Conservation (phyloP, 2,797 vertebrate species). For the Sebastes taczanowskii region DNA sequence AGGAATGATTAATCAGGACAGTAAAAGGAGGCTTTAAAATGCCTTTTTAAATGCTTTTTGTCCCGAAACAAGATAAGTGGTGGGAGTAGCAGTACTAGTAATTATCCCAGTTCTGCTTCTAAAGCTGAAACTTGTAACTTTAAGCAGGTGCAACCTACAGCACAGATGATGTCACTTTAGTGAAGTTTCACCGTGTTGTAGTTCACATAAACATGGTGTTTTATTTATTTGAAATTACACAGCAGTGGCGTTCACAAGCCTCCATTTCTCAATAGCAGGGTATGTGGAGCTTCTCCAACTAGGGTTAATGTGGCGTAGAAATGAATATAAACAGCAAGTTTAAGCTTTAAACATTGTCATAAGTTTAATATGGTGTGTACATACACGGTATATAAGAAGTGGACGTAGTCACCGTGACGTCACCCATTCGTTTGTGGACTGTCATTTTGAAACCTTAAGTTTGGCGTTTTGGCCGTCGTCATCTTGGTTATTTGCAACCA, state of each 20-base stretch:
- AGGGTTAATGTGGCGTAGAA: background rate
- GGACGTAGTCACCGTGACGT: too few species aligned
- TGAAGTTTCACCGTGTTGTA: background rate
- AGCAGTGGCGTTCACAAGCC: background rate
- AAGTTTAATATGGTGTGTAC: background rate
- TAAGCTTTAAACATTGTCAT: background rate
- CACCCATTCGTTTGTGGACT: too few species aligned
- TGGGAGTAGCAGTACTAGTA: background rate
- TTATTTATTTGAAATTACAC: background rate
- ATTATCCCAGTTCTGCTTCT: background rate
- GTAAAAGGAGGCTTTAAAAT: background rate
- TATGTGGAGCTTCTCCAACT: background rate
- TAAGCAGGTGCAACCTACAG: background rate
- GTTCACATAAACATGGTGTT: background rate
- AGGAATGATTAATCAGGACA: constrained; percentile 2
- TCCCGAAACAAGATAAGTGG: background rate
- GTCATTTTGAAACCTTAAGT: too few species aligned
- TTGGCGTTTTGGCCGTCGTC: too few species aligned
- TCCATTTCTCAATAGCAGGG: background rate
- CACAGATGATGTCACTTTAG: background rate
- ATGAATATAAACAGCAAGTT: background rate
- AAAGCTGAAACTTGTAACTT: background rate
- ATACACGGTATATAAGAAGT: background rate
- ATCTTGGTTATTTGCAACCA: too few species aligned
- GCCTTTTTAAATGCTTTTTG: background rate